These are phyloP conservation scores for Dolichopus griseipennis DNA, from an alignment of 2,888 invertebrate species.

Conservation along the genomic window DNA sequence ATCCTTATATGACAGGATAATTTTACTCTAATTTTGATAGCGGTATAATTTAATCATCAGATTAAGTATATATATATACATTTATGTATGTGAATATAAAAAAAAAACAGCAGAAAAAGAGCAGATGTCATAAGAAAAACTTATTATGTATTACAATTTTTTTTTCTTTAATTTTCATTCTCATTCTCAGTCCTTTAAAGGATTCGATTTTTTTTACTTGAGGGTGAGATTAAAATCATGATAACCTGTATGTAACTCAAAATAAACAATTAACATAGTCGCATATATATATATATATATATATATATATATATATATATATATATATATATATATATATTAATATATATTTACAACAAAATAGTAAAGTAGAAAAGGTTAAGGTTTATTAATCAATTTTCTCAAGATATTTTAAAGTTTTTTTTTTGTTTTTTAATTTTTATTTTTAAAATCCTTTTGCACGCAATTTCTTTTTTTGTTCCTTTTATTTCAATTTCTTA, in stretches of 20 bases:
- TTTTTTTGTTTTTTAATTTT: neutral
- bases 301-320: neutral
- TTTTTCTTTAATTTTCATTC: too few relatives aligned
- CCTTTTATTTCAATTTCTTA: neutral
- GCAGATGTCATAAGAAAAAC: neutral
- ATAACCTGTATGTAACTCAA: neutral
- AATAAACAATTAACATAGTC: too few relatives aligned
- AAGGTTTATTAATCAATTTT: neutral
- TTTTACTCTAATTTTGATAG: too few relatives aligned
- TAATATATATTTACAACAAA: neutral
- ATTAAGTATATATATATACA: too few relatives aligned
- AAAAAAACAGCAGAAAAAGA: neutral
- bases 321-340: neutral
- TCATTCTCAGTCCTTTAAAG: too few relatives aligned
- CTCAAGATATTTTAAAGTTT: neutral
- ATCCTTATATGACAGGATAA: too few relatives aligned
- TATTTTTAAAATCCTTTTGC: neutral
- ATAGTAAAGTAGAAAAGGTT: neutral
- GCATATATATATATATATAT: too few relatives aligned
- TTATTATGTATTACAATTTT: neutral
- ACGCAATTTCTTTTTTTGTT: neutral
- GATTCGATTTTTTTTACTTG: neutral
- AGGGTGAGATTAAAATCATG: neutral
- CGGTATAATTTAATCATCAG: too few relatives aligned
- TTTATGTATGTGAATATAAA: too few relatives aligned